These are phyloP conservation scores for Coecobrya sp. DNA, from an alignment of 2,888 invertebrate species.

Conservation along the genomic window DNA sequence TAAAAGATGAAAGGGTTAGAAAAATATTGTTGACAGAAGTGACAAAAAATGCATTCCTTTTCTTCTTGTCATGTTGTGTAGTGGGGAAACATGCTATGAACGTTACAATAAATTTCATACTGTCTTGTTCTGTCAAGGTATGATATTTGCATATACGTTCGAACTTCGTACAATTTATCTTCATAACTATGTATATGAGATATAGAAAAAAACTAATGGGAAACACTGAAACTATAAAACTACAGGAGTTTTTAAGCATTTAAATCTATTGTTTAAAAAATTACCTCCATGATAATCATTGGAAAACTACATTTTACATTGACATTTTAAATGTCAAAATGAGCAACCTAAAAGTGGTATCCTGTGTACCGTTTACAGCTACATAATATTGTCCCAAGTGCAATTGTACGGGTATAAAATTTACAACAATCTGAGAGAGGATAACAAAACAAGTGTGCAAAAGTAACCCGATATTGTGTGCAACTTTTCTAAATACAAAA, in stretches of 20 bases:
- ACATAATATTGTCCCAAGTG: background rate
- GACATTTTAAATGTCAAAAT: conserved; percentile 20
- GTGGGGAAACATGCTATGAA: background rate
- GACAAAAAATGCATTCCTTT: background rate
- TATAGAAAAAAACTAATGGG: background rate
- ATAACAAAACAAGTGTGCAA: background rate
- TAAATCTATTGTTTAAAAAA: conserved; percentile 14
- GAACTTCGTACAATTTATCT: background rate
- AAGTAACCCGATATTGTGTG: conserved; percentile 10
- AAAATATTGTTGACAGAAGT: background rate
- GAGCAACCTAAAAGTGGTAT: conserved; percentile 34
- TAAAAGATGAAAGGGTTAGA: background rate
- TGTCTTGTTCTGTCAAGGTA: background rate
- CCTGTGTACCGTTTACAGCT: conserved; percentile 14
- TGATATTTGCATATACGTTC: background rate
- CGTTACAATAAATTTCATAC: conserved; percentile 1
- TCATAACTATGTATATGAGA: background rate
- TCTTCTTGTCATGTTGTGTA: background rate
- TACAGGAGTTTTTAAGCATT: background rate
- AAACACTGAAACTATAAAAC: background rate
- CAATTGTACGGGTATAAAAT: background rate
- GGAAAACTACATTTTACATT: conserved; percentile 14
- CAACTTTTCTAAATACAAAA: conserved; percentile 37
- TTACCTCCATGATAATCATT: conserved; percentile 4
- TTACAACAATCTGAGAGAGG: conserved; percentile 9